Base-by-base conservation (phyloP, 1,140 invertebrate genomes). In the Nixonia krombeini region DNA sequence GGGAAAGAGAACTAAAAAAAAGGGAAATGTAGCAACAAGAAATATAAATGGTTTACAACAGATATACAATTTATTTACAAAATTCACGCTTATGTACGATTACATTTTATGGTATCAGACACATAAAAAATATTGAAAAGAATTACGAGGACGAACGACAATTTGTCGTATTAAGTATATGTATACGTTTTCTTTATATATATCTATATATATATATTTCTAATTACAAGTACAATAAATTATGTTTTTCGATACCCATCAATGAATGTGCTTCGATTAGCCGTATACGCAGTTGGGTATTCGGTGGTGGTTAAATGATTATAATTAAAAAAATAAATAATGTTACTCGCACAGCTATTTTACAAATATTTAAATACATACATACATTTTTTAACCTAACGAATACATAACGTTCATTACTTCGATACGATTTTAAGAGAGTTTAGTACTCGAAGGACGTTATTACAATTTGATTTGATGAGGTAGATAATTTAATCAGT, bases 401-500 rank as follows among this genome's bases (percentile, higher is more conserved):
- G 40, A 72, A 68, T 52, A 69, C 44, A 73, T 69, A 72, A 61
- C 61, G 23, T 75, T 67, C 62, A 40, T 62, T 49, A 49, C 50
- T 46, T 76, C 64, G 63, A 77, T 56, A 72, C n/a, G n/a, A 46
- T 69, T 72, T 73, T 73, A 70, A 66, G 73, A 37, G 41, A 57
- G 46, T 10, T 56, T 40, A 40, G 45, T 46, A 82, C 71, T 51
- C 63, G 64, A 75, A 72, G 73, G 70, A 75, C 72, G 64, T 76
- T 76, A 80, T 81, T 78, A 78, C 76, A 76, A 81, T 81, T 81
- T 81, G 76, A 82, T 81, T 82, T 79, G 71, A 72, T 82, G 80
- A 82, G 80, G 80, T 82, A 82, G 80, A 81, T 82, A 81, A 79
- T 82, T 81, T 80, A 81, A 81, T 82, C 79, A 82, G 80, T 82